Conservation (phyloP, 2,797 vertebrate species). For the Apodemus agrarius region DNA sequence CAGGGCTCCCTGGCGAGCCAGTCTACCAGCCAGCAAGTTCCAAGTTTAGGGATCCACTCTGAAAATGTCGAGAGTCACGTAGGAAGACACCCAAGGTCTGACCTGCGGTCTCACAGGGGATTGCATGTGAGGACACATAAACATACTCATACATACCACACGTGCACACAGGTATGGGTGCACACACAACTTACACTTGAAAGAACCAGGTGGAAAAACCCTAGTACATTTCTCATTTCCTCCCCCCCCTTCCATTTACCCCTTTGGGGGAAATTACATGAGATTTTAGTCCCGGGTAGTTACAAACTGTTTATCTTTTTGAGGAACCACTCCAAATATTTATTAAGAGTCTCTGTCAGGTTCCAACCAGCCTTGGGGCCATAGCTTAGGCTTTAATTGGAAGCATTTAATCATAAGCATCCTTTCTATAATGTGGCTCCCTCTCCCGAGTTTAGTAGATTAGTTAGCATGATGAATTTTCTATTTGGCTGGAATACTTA, state of each 20-base stretch:
- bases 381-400: not conserved
- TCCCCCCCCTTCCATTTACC: accelerated
- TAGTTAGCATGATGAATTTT: not conserved
- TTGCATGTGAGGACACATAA: not conserved
- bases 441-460: not conserved
- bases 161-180: no score
- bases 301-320: not conserved
- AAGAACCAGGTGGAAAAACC: not conserved
- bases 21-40: not conserved
- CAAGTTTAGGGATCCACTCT: not conserved
- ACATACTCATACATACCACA: not conserved
- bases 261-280: not conserved
- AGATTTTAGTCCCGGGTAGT: not conserved
- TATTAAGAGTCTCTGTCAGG: not conserved
- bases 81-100: not conserved
- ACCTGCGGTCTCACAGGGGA: not conserved
- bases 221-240: not conserved
- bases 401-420: not conserved
- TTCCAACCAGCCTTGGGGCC: not conserved
- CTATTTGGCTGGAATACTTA: not conserved
- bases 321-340: not conserved
- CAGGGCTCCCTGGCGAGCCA: not conserved
- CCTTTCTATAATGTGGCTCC: not conserved
- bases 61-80: not conserved
- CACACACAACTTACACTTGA: not conserved